phyloP scores from a whole-genome alignment of 1,140 invertebrate species.

The roundworm (Caenorhabditis elegans) region DNA sequence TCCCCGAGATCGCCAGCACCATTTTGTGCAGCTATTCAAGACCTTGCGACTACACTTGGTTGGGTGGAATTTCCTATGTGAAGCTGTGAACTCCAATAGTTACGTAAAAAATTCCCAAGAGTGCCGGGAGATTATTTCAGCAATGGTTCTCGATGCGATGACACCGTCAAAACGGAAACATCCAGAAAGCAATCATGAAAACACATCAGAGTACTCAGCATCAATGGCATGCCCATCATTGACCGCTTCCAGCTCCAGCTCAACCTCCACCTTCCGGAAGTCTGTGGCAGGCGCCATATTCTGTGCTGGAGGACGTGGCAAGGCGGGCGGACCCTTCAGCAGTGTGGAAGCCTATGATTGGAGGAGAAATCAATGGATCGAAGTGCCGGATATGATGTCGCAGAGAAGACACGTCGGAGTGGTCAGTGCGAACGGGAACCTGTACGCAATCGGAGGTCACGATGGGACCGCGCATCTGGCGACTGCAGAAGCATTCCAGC shows the following conservation, averaged over 20 bases:
- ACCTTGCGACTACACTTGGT: constrained; percentile 28
- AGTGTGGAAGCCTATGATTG: constrained; percentile 91
- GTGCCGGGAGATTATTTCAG: neutral
- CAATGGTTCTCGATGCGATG: neutral
- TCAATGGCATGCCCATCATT: neutral
- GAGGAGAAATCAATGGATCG: constrained; percentile 91
- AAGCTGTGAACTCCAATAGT: neutral
- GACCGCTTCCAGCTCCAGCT: constrained; percentile 10
- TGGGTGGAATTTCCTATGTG: neutral
- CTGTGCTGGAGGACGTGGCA: constrained; percentile 56
- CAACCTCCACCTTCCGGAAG: constrained; percentile 16
- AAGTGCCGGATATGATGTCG: constrained; percentile 96
- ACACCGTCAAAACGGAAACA: neutral
- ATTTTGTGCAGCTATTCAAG: constrained; percentile 37
- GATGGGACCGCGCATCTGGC: constrained; percentile 86
- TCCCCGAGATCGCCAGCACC: neutral
- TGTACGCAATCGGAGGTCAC: constrained; percentile 90
- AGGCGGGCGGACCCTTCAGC: constrained; percentile 52
- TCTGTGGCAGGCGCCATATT: constrained; percentile 52
- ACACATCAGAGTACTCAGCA: neutral
- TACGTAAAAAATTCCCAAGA: neutral
- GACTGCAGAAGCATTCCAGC: constrained; percentile 80
- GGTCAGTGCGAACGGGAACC: constrained; percentile 95
- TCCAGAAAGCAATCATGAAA: neutral
- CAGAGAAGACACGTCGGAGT: constrained; percentile 93